Conservation (phyloP, 2,113 vertebrate genomes). For the Corapipo altera region DNA sequence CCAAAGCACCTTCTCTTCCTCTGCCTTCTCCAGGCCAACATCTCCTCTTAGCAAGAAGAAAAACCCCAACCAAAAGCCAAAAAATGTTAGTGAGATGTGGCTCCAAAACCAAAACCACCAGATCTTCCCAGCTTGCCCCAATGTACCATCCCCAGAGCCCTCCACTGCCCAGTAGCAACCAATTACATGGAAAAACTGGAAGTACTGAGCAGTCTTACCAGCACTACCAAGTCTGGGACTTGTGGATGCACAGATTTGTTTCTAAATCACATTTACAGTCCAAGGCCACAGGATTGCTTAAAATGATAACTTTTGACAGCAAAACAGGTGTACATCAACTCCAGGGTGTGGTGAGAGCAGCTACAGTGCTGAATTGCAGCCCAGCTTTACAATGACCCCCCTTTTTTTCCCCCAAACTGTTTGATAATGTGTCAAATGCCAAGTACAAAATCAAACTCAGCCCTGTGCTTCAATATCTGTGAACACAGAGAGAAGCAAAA, state of each 20-base stretch:
- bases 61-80: not conserved
- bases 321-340: accelerated
- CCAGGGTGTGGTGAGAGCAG: not conserved
- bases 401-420: not conserved
- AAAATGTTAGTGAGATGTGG: not conserved
- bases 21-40: not conserved
- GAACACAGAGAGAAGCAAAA: not conserved
- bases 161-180: not conserved
- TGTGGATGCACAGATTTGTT: not conserved
- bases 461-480: not conserved
- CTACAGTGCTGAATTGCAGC: not conserved
- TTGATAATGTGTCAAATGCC: not conserved
- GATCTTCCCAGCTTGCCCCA: not conserved
- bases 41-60: not conserved
- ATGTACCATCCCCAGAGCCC: accelerated
- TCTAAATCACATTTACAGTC: not conserved
- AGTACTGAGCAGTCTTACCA: not conserved
- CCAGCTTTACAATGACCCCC: not conserved
- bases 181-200: accelerated
- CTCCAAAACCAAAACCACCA: not conserved
- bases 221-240: not conserved
- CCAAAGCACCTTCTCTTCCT: not conserved
- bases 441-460: accelerated
- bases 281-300: not conserved
- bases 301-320: not conserved